These are phyloP conservation scores for Periophthalmus magnuspinnatus DNA, from an alignment of 2,797 vertebrate genomes.

Conservation along the genomic window DNA sequence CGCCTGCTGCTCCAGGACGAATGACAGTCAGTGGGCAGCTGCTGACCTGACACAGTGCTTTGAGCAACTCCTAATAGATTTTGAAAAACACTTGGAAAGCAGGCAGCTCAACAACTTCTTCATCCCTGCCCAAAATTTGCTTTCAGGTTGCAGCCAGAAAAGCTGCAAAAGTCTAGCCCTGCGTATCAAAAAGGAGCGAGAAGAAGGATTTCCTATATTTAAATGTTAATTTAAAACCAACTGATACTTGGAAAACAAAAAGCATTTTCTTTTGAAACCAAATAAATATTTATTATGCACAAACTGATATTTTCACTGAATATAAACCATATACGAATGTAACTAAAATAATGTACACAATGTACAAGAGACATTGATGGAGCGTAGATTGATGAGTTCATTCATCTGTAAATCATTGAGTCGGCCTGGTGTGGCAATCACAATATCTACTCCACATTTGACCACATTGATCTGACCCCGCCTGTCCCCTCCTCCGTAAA, in stretches of 20 bases:
- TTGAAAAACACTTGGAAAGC: constrained; percentile 30
- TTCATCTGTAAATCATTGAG: constrained; percentile 97
- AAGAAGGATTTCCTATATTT: constrained; percentile 52
- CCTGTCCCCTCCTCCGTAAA: constrained; percentile 93
- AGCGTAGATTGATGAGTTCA: constrained; percentile 85
- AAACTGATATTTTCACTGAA: background rate
- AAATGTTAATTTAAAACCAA: background rate
- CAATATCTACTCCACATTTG: constrained; percentile 89
- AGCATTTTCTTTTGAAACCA: background rate
- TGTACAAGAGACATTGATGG: constrained; percentile 70
- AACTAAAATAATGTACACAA: background rate
- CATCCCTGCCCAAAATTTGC: constrained; percentile 71
- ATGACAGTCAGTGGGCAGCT: constrained; percentile 57
- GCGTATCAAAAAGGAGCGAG: constrained; percentile 35
- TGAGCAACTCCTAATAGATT: constrained; percentile 53
- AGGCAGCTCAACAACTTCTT: constrained; percentile 68
- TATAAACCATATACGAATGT: background rate
- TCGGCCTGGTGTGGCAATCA: constrained; percentile 95
- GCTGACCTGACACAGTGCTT: constrained; percentile 57
- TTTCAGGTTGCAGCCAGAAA: background rate
- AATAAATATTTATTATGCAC: background rate
- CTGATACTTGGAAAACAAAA: background rate
- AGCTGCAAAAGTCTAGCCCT: constrained; percentile 32
- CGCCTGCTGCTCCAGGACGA: constrained; percentile 55
- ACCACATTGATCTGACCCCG: constrained; percentile 84